Evolutionary conservation across 2,113 vertebrate genomes (phyloP), one percentile per base, ranked within the genome.

Genomic region (Antennarius striatus): DNA sequence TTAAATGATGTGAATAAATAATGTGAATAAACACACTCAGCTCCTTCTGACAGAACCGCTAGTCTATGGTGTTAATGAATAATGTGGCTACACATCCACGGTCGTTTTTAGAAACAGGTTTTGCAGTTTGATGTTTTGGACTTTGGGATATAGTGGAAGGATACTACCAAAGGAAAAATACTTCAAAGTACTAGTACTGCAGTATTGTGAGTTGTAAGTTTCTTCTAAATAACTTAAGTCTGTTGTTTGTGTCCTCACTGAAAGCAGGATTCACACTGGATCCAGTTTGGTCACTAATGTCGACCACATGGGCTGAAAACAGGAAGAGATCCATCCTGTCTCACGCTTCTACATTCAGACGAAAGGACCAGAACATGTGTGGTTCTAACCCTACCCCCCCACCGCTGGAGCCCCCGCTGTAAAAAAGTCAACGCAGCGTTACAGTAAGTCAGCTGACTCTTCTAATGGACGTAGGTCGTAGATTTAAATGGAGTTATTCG

Each of bases 201-300:
- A n/a, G 77, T 61, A 57, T 48, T 7, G 5, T 36, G 28, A 68
- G 32, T 39, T 71, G 40, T 58, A 72, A 56, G 56, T 61, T 71
- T 60, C 65, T 28, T 56, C 10, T 42, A 40, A 30, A 29, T 46
- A 6, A 46, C 1, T 0, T 52, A 60, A 39, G 68, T 51, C 42
- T 50, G n/a, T 67, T 62, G 52, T 63, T 40, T 77, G 29, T 16
- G 40, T 76, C 53, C 58, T 13, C 56, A 36, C 3, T 75, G 48
- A 62, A 81, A 73, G 32, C 75, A 77, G 22, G 30, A 2, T 72
- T 72, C 73, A 72, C 57, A 67, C 11, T 66, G 61, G 42, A 63
- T 72, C 63, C 43, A 82, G 11, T 64, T 4, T 77, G 68, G 75
- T 79, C 63, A 56, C 28, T 39, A 64, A 86, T 65, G 79, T 79